Evolutionary conservation across 2,113 vertebrate species (phyloP), one percentile per base, ranked within the genome.

Genomic region (Machaerirhynchus nigripectus): DNA sequence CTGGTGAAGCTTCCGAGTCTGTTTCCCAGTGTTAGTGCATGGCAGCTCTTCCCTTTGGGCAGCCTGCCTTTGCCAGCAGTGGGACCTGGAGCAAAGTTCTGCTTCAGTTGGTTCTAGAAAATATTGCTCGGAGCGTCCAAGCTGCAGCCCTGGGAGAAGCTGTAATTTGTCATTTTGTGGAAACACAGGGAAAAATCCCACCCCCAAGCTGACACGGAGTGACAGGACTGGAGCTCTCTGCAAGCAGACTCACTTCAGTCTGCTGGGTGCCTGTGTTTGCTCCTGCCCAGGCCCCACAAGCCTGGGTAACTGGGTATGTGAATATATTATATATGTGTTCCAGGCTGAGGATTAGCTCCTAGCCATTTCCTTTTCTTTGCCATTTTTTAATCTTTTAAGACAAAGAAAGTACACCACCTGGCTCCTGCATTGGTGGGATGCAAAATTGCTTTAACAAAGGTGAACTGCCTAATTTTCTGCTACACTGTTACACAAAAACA

Each of bases 401-500:
- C 88, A 96, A 97, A 97, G 92, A 90, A 77, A 31, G 52, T 78
- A 84, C 55, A 67, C 97, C 97, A 97, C 97, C 97, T 98, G 97
- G 85, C 94, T 97, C 73, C 28, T 63, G 80, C 87, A 35, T 87
- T 96, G 88, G 89, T 88, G 84, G 74, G 68, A 96, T 90, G 84
- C 89, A 94, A 40, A 97, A 69, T 53, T 83, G 33, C 68, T 87
- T 89, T 95, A 79, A 68, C 94, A 95, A 92, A 98, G 97, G 97
- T 97, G 98, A 98, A 77, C 89, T 52, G 80, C 85, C 95, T 97
- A 55, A 94, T 97, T 97, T 97, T 94, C 95, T 92, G 65, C 89
- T 94, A 78, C 70, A 64, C 95, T 92, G 65, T 90, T 94, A 78
- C 70, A 64, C 30, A 21, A 96, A 97, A 95, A 84, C 94, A 97